phyloP scores from a whole-genome alignment of 1,140 invertebrate species.

The Drosophila teissieri region DNA sequence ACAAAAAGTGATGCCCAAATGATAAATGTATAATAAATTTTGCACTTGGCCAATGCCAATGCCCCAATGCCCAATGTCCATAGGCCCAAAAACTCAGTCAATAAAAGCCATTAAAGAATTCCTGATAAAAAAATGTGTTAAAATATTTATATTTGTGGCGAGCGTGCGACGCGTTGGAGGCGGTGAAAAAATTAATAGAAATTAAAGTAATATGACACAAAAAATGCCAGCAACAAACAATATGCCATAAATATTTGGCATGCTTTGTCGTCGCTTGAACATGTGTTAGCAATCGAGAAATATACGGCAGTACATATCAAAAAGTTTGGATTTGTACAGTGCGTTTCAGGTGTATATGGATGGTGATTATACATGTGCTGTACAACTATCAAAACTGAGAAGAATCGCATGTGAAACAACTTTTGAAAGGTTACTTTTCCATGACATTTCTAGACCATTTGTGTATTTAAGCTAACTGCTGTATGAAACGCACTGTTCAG shows the following conservation, averaged over 20 bases:
- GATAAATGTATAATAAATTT: constrained; percentile 68
- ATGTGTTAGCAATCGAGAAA: constrained; percentile 63
- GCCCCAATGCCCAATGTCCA: constrained; percentile 30
- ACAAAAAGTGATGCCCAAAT: constrained; percentile 38
- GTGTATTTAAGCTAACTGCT: neutral
- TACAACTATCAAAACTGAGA: neutral
- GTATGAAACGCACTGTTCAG: constrained; percentile 15
- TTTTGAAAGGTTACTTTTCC: neutral
- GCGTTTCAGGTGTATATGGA: neutral
- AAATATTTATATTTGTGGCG: constrained; percentile 20
- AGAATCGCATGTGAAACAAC: neutral
- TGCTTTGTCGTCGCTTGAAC: constrained; percentile 45
- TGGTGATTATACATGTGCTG: neutral
- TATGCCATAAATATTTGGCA: constrained; percentile 63
- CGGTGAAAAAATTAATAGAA: constrained; percentile 41
- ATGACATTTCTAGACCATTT: neutral
- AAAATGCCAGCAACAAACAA: constrained; percentile 33
- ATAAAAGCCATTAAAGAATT: constrained; percentile 51
- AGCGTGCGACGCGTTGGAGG: neutral
- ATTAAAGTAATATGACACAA: constrained; percentile 44
- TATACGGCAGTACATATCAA: constrained; percentile 37
- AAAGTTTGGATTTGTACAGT: constrained; percentile 21
- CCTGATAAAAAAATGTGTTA: constrained; percentile 33
- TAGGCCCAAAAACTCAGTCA: constrained; percentile 32
- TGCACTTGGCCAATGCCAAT: constrained; percentile 60